Conservation (phyloP, 2,797 vertebrate genomes). For the Microctenopoma stevenorrisi region DNA sequence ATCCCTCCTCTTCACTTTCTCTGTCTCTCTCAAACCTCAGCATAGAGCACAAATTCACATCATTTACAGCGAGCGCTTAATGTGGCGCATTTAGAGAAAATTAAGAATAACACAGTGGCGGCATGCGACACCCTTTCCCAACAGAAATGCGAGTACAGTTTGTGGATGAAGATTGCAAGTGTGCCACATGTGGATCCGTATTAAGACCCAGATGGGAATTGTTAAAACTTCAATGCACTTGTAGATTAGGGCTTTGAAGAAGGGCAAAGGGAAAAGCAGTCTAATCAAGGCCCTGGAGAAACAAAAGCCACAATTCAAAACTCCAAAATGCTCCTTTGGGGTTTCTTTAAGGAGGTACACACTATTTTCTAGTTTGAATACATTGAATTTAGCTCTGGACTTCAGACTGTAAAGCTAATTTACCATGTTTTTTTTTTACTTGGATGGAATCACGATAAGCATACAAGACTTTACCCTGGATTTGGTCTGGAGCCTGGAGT, state of each 20-base stretch:
- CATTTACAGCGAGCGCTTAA: conserved; percentile 30
- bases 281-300: conserved; percentile 77
- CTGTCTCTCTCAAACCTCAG: conserved; percentile 34
- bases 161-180: conserved; percentile 67
- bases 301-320: conserved; percentile 64
- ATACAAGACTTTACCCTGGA: conserved; percentile 43
- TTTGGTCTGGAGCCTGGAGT: conserved; percentile 62
- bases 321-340: conserved; percentile 43
- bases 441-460: conserved; percentile 59
- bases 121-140: conserved; percentile 67
- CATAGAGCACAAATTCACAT: conserved; percentile 30
- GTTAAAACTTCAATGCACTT: conserved; percentile 76
- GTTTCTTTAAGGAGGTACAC: conserved; percentile 28
- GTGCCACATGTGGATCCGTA: conserved; percentile 80
- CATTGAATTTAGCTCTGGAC: conserved; percentile 50
- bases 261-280: conserved; percentile 60
- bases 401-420: conserved; percentile 39
- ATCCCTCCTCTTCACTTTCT: background rate
- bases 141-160: conserved; percentile 47
- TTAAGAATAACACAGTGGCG: conserved; percentile 65
- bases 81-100: conserved; percentile 54
- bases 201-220: conserved; percentile 63
- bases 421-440: conserved; percentile 19
- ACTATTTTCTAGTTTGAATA: conserved; percentile 34
- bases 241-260: conserved; percentile 72